Percentiles rank a stretch among this genome's conserved stretches.
These are phyloP conservation scores for Nothobranchius furzeri DNA, from an alignment of 2,113 vertebrate species.

Conservation along the genomic window DNA sequence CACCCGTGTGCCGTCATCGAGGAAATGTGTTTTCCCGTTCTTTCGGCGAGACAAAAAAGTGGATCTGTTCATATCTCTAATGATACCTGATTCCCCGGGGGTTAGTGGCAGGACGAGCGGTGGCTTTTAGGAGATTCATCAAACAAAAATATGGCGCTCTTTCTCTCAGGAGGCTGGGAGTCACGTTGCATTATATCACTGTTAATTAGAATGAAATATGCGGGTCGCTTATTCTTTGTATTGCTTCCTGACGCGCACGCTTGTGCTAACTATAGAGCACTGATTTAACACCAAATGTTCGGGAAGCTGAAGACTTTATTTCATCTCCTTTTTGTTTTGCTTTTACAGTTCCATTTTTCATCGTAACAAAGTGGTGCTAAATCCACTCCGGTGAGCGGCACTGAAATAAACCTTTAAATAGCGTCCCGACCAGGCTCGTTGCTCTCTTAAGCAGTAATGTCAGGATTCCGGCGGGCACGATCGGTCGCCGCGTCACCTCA, in stretches of 20 bases:
- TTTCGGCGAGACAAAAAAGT: slow-evolving; percentile 73
- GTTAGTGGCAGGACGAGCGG: slow-evolving; percentile 67
- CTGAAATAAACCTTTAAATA: slow-evolving; percentile 27
- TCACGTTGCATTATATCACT: slow-evolving; percentile 81
- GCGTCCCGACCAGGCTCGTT: slow-evolving; percentile 30
- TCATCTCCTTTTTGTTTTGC: slow-evolving; percentile 14
- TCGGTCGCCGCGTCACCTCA: slow-evolving; percentile 60
- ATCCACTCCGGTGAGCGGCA: slow-evolving; percentile 18
- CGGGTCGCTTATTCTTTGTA: slow-evolving; percentile 80
- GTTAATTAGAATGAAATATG: slow-evolving; percentile 85
- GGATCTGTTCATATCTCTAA: slow-evolving; percentile 81
- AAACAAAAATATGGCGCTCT: slow-evolving; percentile 76
- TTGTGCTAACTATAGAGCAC: slow-evolving; percentile 72
- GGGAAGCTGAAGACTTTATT: slow-evolving; percentile 63
- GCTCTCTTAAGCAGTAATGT: slow-evolving; percentile 49
- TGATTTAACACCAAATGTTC: slow-evolving; percentile 72
- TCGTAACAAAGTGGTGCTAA: slow-evolving; percentile 27
- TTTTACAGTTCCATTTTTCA: slow-evolving; percentile 33
- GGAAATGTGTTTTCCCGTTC: slow-evolving; percentile 61
- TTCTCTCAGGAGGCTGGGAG: slow-evolving; percentile 77
- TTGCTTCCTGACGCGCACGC: slow-evolving; percentile 70
- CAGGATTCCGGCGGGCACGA: slow-evolving; percentile 46
- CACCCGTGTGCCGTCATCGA: slow-evolving; percentile 58
- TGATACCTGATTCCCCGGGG: slow-evolving; percentile 83
- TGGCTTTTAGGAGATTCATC: slow-evolving; percentile 80